These are phyloP conservation scores for Columbina picui DNA, from an alignment of 2,113 vertebrate species.

Conservation along the genomic window DNA sequence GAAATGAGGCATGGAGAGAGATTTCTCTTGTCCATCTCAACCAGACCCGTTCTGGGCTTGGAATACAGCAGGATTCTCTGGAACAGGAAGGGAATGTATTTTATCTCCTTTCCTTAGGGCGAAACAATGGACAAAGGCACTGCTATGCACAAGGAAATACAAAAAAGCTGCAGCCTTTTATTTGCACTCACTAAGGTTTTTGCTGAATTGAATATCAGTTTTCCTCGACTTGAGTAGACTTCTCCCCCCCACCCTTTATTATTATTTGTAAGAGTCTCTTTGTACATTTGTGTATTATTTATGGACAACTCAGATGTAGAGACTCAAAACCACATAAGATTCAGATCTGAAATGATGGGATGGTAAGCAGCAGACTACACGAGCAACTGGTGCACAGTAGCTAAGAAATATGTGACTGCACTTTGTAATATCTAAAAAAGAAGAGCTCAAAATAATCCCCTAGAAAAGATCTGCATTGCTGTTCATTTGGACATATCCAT, in stretches of 20 bases:
- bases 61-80: background rate
- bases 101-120: slow-evolving; percentile 43
- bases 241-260: background rate
- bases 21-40: slow-evolving; percentile 24
- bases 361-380: background rate
- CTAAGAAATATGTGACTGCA: background rate
- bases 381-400: fast-evolving
- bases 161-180: background rate
- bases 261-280: background rate
- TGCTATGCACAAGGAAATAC: slow-evolving; percentile 5
- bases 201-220: background rate
- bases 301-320: background rate
- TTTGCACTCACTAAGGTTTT: slow-evolving; percentile 4
- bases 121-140: slow-evolving; percentile 57
- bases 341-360: background rate
- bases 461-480: background rate
- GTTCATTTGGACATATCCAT: background rate
- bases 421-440: background rate
- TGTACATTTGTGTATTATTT: background rate
- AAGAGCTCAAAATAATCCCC: background rate
- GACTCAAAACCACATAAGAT: background rate
- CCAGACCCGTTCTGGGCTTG: background rate
- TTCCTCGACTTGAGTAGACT: background rate
- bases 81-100: slow-evolving; percentile 20
- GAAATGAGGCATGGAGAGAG: slow-evolving; percentile 31